phyloP scores from a whole-genome alignment of 2,797 vertebrate genomes.

The Okamejei kenojei region DNA sequence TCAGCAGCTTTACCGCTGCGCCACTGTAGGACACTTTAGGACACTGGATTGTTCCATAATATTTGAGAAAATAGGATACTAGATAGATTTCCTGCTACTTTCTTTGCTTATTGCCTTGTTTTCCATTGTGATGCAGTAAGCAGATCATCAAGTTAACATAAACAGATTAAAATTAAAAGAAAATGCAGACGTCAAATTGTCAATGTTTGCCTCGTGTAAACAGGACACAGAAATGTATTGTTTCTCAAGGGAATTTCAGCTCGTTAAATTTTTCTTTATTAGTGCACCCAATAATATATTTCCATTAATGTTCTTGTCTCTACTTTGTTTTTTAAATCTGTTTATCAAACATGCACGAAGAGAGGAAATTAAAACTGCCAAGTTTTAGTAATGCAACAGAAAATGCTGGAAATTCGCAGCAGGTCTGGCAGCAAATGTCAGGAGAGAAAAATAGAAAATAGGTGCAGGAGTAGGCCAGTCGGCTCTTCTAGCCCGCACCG shows the following conservation, averaged over 20 bases:
- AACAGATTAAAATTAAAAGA: neutral
- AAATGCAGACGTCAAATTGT: neutral
- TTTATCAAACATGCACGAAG: neutral
- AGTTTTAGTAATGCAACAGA: neutral
- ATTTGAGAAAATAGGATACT: conserved; percentile 25
- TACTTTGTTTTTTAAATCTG: neutral
- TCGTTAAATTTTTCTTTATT: neutral
- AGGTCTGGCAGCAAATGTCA: no score
- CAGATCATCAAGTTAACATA: neutral
- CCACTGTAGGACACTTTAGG: no score
- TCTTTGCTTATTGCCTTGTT: neutral
- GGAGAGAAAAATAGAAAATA: no score
- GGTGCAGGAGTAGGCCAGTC: no score
- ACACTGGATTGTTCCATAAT: neutral
- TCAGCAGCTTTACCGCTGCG: no score
- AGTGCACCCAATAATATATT: neutral
- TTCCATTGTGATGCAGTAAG: neutral
- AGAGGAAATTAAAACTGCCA: neutral
- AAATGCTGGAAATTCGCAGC: no score
- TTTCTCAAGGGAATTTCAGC: neutral
- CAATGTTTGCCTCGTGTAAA: neutral
- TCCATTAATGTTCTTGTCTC: neutral
- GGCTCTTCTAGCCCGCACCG: no score
- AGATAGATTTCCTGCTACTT: neutral
- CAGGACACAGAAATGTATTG: neutral